Evolutionary conservation across 1,140 invertebrate genomes (phyloP), one percentile per base, ranked within the genome.

Genomic region (Drosophila erecta): DNA sequence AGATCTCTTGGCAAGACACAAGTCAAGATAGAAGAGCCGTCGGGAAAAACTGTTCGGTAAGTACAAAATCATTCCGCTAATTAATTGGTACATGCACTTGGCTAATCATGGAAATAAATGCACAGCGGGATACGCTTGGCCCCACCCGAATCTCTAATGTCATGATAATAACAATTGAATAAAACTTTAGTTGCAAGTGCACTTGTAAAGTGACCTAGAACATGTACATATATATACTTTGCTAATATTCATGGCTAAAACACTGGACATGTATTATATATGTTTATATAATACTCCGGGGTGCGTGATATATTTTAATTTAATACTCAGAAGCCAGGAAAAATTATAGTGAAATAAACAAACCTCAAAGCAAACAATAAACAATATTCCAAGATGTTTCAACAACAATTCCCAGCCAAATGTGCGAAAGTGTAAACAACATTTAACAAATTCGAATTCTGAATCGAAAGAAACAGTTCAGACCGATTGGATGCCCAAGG

Each of bases 31-130:
- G 30, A 33, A 40, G 3, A 41, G 49, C 24, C 38, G 46, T 49
- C 20, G 11, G 27, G n/a, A 11, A 4, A 40, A 8, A 43, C 11
- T 41, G n/a, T 75, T 30, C 8, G 14, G 15, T 22, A 38, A 47
- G 54, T 56, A 6, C 5, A 43, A 47, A 56, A 59, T 64, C 81
- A 81, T 78, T 85, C 60, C 15, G 59, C 58, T 83, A 87, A 87
- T 81, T 81, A 87, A 86, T 71, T 58, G 70, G 70, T 62, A 69
- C 71, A 60, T 86, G 65, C 70, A 83, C 65, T 78, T 71, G 40
- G 50, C 75, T 79, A 69, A 77, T 81, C 77, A 17, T 14, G 57
- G 7, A 35, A 35, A 17, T 35, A 40, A 50, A 17, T 38, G 41
- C 56, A 50, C 64, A 55, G 43, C 27, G 41, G 43, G 56, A 44